Conservation (phyloP, 2,888 invertebrate genomes). For the Scrobipalpa costella region DNA sequence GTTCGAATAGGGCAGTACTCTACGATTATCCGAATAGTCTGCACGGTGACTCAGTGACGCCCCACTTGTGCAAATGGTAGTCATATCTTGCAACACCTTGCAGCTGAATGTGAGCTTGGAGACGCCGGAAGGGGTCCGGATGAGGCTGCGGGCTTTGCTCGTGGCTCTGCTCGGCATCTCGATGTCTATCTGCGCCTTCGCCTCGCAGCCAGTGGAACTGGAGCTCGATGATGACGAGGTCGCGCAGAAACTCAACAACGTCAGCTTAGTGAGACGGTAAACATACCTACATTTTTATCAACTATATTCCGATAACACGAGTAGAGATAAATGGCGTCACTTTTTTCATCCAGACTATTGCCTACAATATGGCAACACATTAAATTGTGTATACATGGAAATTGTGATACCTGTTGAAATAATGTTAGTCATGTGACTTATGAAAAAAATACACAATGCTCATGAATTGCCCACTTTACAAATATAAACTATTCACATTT, state of each 20-base stretch:
- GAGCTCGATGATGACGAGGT: conserved; percentile 72
- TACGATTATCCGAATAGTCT: too few species aligned
- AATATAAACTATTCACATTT: conserved; percentile 35
- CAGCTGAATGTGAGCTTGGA: conserved; percentile 7
- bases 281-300: too few species aligned
- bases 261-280: conserved; percentile 71
- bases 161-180: conserved; percentile 71
- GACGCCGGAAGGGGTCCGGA: conserved; percentile 46
- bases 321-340: not conserved
- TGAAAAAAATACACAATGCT: too few species aligned
- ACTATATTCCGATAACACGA: not conserved
- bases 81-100: too few species aligned
- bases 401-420: not conserved
- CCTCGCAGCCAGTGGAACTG: conserved; percentile 70
- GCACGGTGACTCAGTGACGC: too few species aligned
- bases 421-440: not conserved
- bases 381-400: too few species aligned
- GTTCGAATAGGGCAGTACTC: too few species aligned
- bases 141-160: conserved; percentile 63
- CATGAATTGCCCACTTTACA: too few species aligned
- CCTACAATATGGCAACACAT: too few species aligned
- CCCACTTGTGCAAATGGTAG: too few species aligned
- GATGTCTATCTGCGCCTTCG: conserved; percentile 72
- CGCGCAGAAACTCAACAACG: conserved; percentile 66
- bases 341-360: too few species aligned